phyloP scores from a whole-genome alignment of 2,888 invertebrate genomes.

The Dynastes maya region DNA sequence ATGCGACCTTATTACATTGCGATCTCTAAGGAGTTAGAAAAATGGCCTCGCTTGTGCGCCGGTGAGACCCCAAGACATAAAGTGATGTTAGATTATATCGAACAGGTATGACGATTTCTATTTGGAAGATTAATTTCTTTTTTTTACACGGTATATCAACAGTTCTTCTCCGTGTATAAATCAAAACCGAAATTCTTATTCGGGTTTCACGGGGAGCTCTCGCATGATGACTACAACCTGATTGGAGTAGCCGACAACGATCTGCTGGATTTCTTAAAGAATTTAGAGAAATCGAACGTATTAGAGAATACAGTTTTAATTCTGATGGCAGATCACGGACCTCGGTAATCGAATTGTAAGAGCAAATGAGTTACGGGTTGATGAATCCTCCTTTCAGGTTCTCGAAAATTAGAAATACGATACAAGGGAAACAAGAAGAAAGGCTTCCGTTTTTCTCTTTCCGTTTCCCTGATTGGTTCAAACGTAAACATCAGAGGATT shows the following conservation, averaged over 20 bases:
- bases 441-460: constrained; percentile 90
- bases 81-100: constrained; percentile 78
- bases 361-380: not conserved
- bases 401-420: constrained; percentile 84
- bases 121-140: not conserved
- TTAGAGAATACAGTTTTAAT: constrained; percentile 88
- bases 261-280: constrained; percentile 77
- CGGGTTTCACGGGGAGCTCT: constrained; percentile 91
- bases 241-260: constrained; percentile 86
- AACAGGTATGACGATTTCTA: constrained; percentile 73
- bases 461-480: constrained; percentile 82
- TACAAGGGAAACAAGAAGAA: constrained; percentile 94
- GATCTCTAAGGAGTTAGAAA: constrained; percentile 73
- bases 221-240: constrained; percentile 88
- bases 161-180: constrained; percentile 77
- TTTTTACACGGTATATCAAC: constrained; percentile 52
- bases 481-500: constrained; percentile 74
- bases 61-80: constrained; percentile 82
- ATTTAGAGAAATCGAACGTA: constrained; percentile 75
- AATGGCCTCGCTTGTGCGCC: constrained; percentile 78
- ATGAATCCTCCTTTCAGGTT: constrained; percentile 73
- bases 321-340: constrained; percentile 95
- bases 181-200: constrained; percentile 86
- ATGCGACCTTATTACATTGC: constrained; percentile 86
- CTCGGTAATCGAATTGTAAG: constrained; percentile 73